These are phyloP conservation scores for Montipora foliosa DNA, from an alignment of 64 coral and sea anemone species.

Conservation along the genomic window DNA sequence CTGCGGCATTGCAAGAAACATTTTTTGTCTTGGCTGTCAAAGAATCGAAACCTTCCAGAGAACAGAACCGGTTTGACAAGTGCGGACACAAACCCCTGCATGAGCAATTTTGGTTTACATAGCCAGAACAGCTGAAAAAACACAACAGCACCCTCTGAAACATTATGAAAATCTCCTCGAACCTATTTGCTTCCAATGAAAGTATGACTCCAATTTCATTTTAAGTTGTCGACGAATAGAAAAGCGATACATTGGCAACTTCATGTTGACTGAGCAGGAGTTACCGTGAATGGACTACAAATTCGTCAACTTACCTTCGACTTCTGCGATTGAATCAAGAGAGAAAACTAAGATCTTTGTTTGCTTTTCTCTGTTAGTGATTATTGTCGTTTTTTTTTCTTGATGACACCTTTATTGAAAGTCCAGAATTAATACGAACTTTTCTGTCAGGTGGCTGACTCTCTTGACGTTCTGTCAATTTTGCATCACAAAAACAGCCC, in stretches of 20 bases:
- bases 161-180: slow-evolving; percentile 2
- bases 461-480: slow-evolving; percentile 9
- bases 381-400: slow-evolving; percentile 20
- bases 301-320: background rate
- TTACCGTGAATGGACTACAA: background rate
- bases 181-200: slow-evolving; percentile 14
- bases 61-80: too few relatives aligned
- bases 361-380: slow-evolving; percentile 7
- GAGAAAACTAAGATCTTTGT: slow-evolving; percentile 1
- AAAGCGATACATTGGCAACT: background rate
- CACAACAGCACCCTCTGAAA: background rate
- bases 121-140: slow-evolving; percentile 29
- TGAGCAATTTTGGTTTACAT: background rate
- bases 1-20: too few relatives aligned
- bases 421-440: slow-evolving; percentile 9
- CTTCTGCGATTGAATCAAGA: too few relatives aligned
- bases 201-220: background rate
- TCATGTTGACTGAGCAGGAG: background rate
- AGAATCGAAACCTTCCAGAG: too few relatives aligned
- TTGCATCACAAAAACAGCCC: background rate
- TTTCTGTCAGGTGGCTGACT: background rate
- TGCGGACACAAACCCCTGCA: background rate
- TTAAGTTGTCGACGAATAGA: background rate
- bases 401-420: slow-evolving; percentile 26
- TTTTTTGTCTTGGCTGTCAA: too few relatives aligned